Evolutionary conservation across 37 sponge, comb jelly and placozoan genomes (phyloP).

Genomic region (Halisarca cf. caerulea): DNA sequence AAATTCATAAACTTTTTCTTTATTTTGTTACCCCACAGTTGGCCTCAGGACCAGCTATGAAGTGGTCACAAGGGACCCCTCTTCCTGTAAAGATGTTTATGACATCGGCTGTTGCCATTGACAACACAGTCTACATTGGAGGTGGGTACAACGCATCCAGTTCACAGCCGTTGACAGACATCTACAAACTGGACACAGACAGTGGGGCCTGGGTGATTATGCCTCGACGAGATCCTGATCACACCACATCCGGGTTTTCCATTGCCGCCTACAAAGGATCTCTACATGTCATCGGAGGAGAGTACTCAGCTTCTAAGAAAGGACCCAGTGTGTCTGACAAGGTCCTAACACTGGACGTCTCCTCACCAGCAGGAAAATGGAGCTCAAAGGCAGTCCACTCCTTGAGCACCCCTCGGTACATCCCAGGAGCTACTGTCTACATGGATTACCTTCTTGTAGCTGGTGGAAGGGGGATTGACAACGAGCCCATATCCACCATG

Average conservation of each 20-base stretch:
- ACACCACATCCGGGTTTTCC: background rate
- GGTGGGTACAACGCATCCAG: background rate
- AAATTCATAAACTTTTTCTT: no score
- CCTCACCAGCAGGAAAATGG: background rate
- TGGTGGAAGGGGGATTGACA: conserved; percentile 4
- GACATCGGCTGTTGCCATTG: conserved; percentile 1
- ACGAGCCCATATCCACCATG: conserved; percentile 21
- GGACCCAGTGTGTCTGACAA: conserved; percentile 18
- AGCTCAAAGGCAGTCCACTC: background rate
- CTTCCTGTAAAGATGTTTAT: conserved; percentile 11
- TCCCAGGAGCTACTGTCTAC: background rate
- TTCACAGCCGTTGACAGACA: background rate
- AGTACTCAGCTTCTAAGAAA: background rate
- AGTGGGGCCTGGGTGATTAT: background rate
- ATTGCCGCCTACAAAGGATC: background rate
- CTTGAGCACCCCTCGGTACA: conserved; percentile 2
- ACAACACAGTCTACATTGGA: conserved; percentile 6
- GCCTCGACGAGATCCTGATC: background rate
- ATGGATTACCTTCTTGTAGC: conserved; percentile 2
- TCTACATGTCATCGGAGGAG: background rate
- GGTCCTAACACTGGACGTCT: background rate
- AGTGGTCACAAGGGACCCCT: background rate
- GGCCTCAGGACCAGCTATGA: background rate
- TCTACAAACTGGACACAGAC: conserved; percentile 4
- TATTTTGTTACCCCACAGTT: no score